Percentiles rank a stretch among this genome's conserved stretches.
phyloP scores from a whole-genome alignment of 1,140 invertebrate genomes.

The Sitobion miscanthi region DNA sequence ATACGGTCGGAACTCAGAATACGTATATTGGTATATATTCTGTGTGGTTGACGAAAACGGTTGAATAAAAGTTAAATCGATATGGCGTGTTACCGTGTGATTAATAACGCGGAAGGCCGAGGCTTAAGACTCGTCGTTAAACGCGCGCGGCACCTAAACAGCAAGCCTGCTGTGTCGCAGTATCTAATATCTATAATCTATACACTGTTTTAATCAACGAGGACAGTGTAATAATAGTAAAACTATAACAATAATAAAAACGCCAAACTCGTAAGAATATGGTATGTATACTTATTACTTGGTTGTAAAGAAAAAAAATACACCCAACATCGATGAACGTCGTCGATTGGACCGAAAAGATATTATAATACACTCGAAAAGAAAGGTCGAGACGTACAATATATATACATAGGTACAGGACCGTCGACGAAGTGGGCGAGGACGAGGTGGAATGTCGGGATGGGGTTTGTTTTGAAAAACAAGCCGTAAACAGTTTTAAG shows the following conservation, averaged over 20 bases:
- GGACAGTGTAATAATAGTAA: neutral
- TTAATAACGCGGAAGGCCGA: neutral
- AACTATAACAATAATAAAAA: neutral
- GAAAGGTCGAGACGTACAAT: too few relatives aligned
- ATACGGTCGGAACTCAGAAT: neutral
- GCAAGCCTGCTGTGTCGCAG: neutral
- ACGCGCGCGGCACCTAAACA: neutral
- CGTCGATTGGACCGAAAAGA: too few relatives aligned
- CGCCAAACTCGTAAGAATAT: neutral
- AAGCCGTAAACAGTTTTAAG: too few relatives aligned
- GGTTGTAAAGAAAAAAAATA: neutral
- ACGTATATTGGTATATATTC: neutral
- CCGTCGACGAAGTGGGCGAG: too few relatives aligned
- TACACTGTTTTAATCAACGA: neutral
- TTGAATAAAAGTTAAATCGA: constrained; percentile 29
- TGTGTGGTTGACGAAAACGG: neutral
- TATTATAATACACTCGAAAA: too few relatives aligned
- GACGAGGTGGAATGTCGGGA: too few relatives aligned
- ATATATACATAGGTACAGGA: too few relatives aligned
- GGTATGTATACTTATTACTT: neutral
- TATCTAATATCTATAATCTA: neutral
- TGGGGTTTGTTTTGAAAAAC: too few relatives aligned
- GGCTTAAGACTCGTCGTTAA: neutral
- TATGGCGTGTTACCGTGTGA: neutral
- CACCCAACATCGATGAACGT: too few relatives aligned